Evolutionary conservation across 2,888 invertebrate species (phyloP), one percentile per base, ranked within the genome.

Genomic region (Polylopha cassiicola): DNA sequence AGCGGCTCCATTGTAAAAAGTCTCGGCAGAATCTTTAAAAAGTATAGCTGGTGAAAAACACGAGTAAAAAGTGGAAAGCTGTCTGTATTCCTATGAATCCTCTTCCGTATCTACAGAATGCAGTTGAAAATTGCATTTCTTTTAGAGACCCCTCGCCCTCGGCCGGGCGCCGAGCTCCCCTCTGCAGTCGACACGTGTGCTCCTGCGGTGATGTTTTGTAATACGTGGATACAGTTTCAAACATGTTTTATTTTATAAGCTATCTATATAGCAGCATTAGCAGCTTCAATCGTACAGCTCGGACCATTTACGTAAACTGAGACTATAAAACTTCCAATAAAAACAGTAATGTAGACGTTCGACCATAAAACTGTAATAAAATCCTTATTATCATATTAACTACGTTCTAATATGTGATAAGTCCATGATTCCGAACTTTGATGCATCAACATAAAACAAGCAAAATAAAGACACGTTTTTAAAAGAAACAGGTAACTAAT

Each of bases 91-190:
- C 57, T 58, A 45, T 28, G 46, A 21, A 50, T 42, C 50, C 48
- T 46, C 42, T 33, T 36, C 59, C 52, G 53, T 62, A 62, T 64
- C 60, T 63, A 53, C 51, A 63, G 63, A 67, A 60, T 69, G 70
- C 65, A 69, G 60, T 61, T 65, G 61, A 54, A 67, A 73, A 74
- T 73, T 72, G 68, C 72, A 68, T 65, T 62, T 58, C 47, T 60
- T 55, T 48, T 51, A 55, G 56, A 54, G 56, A 56, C 50, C 60
- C 60, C 64, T 65, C 62, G 49, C 59, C 58, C 58, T 52, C 44
- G 38, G 38, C 48, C 53, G 52, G 59, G 61, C 63, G 68, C 60
- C 60, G 50, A 58, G 67, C 70, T 70, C 73, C 76, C 75, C 70
- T 70, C 53, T 36, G 43, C 50, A 48, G 43, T 43, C 44, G 47